Evolutionary conservation across 2,888 invertebrate species (phyloP).

Genomic region (Hylaea fasciaria): DNA sequence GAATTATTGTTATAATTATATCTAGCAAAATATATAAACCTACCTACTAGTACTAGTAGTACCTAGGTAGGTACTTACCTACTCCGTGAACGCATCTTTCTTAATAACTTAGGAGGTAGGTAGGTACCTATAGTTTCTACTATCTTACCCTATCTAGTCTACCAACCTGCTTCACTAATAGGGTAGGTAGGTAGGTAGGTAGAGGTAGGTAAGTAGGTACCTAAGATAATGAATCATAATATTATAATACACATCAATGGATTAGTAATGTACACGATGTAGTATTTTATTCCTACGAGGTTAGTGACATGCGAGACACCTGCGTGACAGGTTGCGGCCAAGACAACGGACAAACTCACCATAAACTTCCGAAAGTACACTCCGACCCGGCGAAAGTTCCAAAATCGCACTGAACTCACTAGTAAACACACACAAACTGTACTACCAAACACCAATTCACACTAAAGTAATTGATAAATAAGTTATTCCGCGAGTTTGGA

Average conservation of each 20-base stretch:
- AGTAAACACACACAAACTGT: slow-evolving; percentile 58
- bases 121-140: too few relatives aligned
- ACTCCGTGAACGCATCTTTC: too few relatives aligned
- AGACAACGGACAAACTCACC: slow-evolving; percentile 68
- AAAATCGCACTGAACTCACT: slow-evolving; percentile 51
- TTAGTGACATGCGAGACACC: slow-evolving; percentile 81
- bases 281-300: slow-evolving; percentile 64
- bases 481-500: slow-evolving; percentile 74
- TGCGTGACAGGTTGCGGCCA: slow-evolving; percentile 81
- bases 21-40: too few relatives aligned
- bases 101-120: too few relatives aligned
- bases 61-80: too few relatives aligned
- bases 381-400: slow-evolving; percentile 50
- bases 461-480: slow-evolving; percentile 63
- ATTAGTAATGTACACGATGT: slow-evolving; percentile 4
- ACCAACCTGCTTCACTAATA: too few relatives aligned
- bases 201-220: too few relatives aligned
- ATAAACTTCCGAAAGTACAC: slow-evolving; percentile 53
- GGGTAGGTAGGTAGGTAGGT: too few relatives aligned
- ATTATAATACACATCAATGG: neutral
- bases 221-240: neutral
- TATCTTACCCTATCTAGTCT: too few relatives aligned
- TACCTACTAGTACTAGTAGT: too few relatives aligned
- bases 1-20: too few relatives aligned
- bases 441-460: slow-evolving; percentile 59